Percentiles rank a stretch among this genome's conserved stretches.
Conservation (phyloP, 2,888 invertebrate species). For the Eupithecia dodoneata region DNA sequence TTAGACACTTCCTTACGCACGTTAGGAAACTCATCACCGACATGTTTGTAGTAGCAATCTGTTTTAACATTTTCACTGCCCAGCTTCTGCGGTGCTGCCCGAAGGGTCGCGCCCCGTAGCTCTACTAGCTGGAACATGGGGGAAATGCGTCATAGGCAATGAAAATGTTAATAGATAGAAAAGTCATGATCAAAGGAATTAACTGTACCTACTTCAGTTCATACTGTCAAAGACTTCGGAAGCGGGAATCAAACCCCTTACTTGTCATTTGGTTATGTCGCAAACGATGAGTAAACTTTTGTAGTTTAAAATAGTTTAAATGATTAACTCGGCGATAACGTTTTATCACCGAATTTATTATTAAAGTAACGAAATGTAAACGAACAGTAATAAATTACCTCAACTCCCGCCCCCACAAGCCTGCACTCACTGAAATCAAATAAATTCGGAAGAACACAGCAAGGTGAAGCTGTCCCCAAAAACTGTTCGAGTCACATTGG, state of each 20-base stretch:
- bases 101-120: neutral
- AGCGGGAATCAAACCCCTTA: neutral
- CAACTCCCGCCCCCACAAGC: neutral
- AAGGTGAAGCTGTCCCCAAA: neutral
- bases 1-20: constrained; percentile 60
- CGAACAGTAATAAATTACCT: neutral
- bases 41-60: constrained; percentile 6
- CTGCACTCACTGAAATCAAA: neutral
- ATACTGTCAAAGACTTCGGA: neutral
- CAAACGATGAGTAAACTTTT: neutral
- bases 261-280: neutral
- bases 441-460: neutral
- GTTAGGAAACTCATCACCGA: constrained; percentile 23
- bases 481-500: constrained; percentile 8
- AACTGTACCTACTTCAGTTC: neutral
- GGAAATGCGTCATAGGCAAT: too few relatives aligned
- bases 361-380: neutral
- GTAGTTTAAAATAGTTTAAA: too few relatives aligned
- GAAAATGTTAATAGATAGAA: neutral
- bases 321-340: neutral
- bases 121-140: neutral
- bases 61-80: neutral
- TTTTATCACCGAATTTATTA: neutral
- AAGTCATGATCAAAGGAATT: neutral
- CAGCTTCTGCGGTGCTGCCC: neutral